Evolutionary conservation across 2,113 vertebrate genomes (phyloP).

Genomic region (Micronisus gabar): DNA sequence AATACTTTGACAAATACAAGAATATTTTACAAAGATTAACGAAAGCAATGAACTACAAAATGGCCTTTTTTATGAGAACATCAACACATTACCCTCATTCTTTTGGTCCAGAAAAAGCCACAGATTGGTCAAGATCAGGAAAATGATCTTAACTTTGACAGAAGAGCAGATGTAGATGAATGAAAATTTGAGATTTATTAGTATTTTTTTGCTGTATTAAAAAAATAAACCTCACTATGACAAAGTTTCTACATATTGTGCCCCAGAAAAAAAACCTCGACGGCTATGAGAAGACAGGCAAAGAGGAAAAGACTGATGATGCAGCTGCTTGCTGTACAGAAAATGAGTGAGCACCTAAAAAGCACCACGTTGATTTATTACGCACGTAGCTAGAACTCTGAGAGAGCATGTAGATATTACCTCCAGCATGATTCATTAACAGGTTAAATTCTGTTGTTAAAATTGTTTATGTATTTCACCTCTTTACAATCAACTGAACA

Average conservation of each 20-base stretch:
- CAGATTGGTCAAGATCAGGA: background rate
- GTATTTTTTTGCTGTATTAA: background rate
- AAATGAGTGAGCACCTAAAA: background rate
- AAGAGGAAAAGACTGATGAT: background rate
- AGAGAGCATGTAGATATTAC: background rate
- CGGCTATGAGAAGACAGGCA: background rate
- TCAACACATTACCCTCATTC: background rate
- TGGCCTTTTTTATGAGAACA: background rate
- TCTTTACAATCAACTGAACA: slow-evolving; percentile 19
- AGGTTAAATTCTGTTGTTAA: slow-evolving; percentile 20
- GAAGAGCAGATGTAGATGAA: background rate
- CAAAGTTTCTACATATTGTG: background rate
- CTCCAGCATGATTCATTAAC: slow-evolving; percentile 21
- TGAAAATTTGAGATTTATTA: background rate
- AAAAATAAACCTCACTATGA: background rate
- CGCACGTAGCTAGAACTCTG: background rate
- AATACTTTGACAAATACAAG: background rate
- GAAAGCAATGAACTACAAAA: background rate
- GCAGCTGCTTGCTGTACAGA: background rate
- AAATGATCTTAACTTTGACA: background rate
- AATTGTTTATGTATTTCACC: slow-evolving; percentile 29
- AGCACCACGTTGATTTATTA: background rate
- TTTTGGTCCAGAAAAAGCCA: background rate
- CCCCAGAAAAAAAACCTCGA: background rate
- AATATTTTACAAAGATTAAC: background rate